These are phyloP conservation scores for Dendrocincla fuliginosa DNA, from an alignment of 2,797 vertebrate species.

Conservation along the genomic window DNA sequence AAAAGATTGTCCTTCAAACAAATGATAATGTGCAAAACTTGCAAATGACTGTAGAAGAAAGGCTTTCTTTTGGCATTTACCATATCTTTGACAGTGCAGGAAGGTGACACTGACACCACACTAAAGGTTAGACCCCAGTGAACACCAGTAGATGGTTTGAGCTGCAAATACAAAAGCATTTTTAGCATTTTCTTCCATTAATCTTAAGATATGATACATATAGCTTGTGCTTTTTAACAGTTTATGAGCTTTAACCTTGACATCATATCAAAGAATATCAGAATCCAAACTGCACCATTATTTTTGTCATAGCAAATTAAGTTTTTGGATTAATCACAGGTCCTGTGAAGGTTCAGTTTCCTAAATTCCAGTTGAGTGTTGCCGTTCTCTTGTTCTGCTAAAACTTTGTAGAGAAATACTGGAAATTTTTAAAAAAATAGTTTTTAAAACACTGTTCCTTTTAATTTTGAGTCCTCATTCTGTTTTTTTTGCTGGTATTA, in stretches of 20 bases:
- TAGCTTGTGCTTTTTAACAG: not conserved
- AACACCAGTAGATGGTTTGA: not conserved
- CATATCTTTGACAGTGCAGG: not conserved
- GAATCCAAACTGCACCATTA: not conserved
- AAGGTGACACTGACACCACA: not conserved
- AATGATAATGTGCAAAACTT: not conserved
- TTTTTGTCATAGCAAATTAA: not conserved
- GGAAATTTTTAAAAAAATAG: not conserved
- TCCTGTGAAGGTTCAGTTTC: not conserved
- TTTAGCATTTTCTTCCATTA: not conserved
- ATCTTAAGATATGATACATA: not conserved
- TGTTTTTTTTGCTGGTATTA: not conserved
- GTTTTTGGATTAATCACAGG: not conserved
- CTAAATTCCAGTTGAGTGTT: not conserved
- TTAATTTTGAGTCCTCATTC: not conserved
- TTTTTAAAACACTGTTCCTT: not conserved
- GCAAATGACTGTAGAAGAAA: not conserved
- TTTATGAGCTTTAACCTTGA: not conserved
- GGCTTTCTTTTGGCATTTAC: not conserved
- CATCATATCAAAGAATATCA: accelerated
- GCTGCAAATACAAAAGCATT: not conserved
- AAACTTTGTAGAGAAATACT: not conserved
- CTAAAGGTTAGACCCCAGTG: accelerated
- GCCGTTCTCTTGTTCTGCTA: not conserved
- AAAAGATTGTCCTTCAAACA: not conserved